Conservation (phyloP, 2,113 vertebrate genomes). For the Etheostoma spectabile region DNA sequence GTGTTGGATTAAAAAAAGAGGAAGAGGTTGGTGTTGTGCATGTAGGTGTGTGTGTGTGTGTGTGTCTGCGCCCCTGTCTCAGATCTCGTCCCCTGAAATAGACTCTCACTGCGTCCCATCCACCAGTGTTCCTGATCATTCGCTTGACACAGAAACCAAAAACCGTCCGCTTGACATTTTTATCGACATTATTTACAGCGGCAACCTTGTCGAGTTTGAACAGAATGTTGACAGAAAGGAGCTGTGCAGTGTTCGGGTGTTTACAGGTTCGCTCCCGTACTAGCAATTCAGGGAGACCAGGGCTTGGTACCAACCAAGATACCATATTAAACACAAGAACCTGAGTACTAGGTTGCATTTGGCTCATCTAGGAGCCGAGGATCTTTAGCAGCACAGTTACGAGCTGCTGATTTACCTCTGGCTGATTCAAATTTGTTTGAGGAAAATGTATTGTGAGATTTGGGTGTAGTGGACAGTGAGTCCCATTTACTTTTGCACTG, state of each 20-base stretch:
- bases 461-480: not conserved
- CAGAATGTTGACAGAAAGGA: not conserved
- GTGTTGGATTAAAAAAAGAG: too few species aligned
- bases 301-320: not conserved
- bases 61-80: slow-evolving; percentile 12
- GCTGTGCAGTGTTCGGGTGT: not conserved
- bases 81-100: slow-evolving; percentile 63
- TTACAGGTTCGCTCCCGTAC: not conserved
- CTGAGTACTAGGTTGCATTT: not conserved
- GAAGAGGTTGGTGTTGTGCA: not conserved
- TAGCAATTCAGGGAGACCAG: not conserved
- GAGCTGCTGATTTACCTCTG: not conserved
- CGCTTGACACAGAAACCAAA: slow-evolving; percentile 36
- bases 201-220: slow-evolving; percentile 17
- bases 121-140: slow-evolving; percentile 28
- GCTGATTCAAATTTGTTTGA: too few species aligned
- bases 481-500: not conserved
- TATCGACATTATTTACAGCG: slow-evolving; percentile 56
- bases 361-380: too few species aligned
- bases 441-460: not conserved
- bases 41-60: slow-evolving; percentile 22
- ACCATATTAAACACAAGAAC: not conserved
- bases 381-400: not conserved
- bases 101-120: slow-evolving; percentile 47
- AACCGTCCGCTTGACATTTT: slow-evolving; percentile 38